Evolutionary conservation across 2,113 vertebrate genomes (phyloP), one percentile per base, ranked within the genome.

Genomic region (Tricholaema leucomelas): DNA sequence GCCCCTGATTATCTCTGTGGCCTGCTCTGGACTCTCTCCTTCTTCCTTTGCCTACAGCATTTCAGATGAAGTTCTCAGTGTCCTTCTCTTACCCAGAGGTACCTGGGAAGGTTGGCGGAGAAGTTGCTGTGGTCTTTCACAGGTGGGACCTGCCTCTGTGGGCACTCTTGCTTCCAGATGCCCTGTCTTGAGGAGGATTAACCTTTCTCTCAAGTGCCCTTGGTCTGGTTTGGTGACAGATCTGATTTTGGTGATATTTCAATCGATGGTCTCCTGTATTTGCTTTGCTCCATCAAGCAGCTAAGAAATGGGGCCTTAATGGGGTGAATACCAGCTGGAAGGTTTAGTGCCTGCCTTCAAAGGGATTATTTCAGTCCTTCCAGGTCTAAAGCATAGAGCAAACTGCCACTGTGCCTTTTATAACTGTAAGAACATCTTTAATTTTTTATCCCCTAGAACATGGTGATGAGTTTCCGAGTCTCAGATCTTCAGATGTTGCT

Each of bases 391-490:
- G 6, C 61, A 3, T 73, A 92, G 66, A 71, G 9, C 21, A 6
- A 85, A 55, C 65, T 54, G 28, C 42, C 59, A 35, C 40, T 91
- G 19, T 93, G 50, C 35, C 30, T 89, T 24, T 70, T 23, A 40
- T 69, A 85, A 78, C 87, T 66, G 25, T 88, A 78, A 94, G 90
- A 81, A 69, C 44, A 0, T 82, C 35, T 75, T 81, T 77, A 65
- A 86, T 85, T 94, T 91, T 90, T 95, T 95, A 77, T 88, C 92
- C 67, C 75, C 8, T 59, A 99, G 99, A 99, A 99, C 98, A 99
- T 99, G 99, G 99, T 99, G 96, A 99, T 99, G 98, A 99, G 99
- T 98, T 99, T 99, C 97, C 98, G 99, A 96, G 99, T 99, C 91
- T 99, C 99, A 93, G 99, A 99, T 97, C 99, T 99, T 95, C 99